These are phyloP conservation scores for Vandiemenella viatica DNA, from an alignment of 2,888 invertebrate species.

Conservation along the genomic window DNA sequence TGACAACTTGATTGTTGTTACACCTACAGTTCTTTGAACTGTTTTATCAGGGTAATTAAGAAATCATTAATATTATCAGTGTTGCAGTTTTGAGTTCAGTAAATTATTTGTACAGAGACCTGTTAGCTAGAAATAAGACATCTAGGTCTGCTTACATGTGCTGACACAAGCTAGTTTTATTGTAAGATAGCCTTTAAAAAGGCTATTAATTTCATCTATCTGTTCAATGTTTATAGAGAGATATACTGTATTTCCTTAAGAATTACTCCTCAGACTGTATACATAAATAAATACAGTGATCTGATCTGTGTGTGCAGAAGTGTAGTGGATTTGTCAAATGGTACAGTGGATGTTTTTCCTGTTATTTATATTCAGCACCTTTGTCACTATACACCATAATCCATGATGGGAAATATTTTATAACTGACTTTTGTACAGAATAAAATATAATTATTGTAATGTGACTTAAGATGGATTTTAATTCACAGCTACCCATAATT, in stretches of 20 bases:
- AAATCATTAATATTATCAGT: neutral
- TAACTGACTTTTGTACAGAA: conserved; percentile 26
- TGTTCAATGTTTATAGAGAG: conserved; percentile 4
- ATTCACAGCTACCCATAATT: neutral
- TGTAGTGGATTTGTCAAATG: conserved; percentile 18
- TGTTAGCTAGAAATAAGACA: no score
- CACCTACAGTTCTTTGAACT: no score
- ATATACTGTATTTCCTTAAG: conserved; percentile 5
- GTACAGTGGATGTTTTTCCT: conserved; percentile 19
- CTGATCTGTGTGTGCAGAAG: conserved; percentile 14
- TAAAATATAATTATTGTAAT: conserved; percentile 19
- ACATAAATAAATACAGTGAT: conserved; percentile 1
- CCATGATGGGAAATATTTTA: conserved; percentile 25
- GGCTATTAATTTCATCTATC: conserved; percentile 4
- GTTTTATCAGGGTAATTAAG: no score
- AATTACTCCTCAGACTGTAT: conserved; percentile 1
- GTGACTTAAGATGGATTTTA: conserved; percentile 7
- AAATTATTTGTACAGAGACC: neutral
- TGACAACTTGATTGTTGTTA: no score
- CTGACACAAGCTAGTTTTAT: no score
- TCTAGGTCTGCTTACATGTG: no score
- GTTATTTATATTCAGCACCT: conserved; percentile 22
- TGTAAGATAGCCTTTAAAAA: neutral
- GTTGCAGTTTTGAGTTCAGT: neutral
- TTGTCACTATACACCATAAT: conserved; percentile 23